Evolutionary conservation across 2,888 invertebrate genomes (phyloP), one percentile per base, ranked within the genome.

Genomic region (Eilema depressum): DNA sequence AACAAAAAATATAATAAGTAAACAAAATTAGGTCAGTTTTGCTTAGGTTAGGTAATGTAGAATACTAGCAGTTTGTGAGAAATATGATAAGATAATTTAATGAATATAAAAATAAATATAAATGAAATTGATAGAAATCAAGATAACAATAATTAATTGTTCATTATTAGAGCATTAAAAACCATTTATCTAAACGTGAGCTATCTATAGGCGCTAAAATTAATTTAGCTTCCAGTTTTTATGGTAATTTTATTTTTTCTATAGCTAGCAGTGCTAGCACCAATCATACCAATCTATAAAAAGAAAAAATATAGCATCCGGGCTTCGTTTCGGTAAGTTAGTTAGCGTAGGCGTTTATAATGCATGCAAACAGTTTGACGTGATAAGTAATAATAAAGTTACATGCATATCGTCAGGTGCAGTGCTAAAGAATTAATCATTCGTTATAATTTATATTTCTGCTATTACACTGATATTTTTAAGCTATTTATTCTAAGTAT

Each of bases 301-400:
- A 26, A 47, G 23, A 26, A 47, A 41, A 47, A 26, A 14, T 17
- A 41, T 26, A 30, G 28, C 3, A 41, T n/a, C 25, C 33, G 7
- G 53, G 33, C 11, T 25, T 56, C 28, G 30, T 53, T 68, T 30
- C 53, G 10, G 59, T 26, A 67, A 20, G 30, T 37, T 56, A 11
- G 12, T 23, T 63, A n/a, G 33, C 53, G 62, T 63, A 25, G 14
- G 23, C 11, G 33, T 61, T 61, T 10, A n/a, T 53, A n/a, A 53
- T 53, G 53, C 53, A 53, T n/a, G 53, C 53, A 53, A 53, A 53
- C n/a, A n/a, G n/a, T n/a, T 53, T 53, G n/a, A 53, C 20, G n/a
- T 53, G 53, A 53, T n/a, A 53, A n/a, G 53, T 53, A n/a, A 53
- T 53, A n/a, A n/a, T 20, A 53, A n/a, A 53, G 53, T n/a, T 53